These are phyloP conservation scores for Vollenhovia emeryi DNA, from an alignment of 1,140 invertebrate species.

Conservation along the genomic window DNA sequence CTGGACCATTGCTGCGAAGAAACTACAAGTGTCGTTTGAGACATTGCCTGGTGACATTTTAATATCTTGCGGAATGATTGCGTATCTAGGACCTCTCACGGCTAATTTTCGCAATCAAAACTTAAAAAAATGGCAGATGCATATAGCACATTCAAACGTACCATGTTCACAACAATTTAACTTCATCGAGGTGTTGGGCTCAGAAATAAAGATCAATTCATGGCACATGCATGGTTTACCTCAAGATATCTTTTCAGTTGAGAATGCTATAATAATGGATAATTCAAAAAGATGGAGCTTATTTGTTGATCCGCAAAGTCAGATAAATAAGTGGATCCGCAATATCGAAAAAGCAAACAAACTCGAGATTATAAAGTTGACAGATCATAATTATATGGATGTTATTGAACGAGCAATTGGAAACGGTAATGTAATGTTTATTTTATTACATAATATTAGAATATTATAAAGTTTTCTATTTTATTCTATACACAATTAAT, in stretches of 20 bases:
- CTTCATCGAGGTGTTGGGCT: constrained; percentile 86
- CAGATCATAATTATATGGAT: constrained; percentile 86
- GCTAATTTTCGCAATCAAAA: constrained; percentile 83
- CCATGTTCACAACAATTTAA: constrained; percentile 87
- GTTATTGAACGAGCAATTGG: constrained; percentile 87
- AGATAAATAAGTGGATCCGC: constrained; percentile 90
- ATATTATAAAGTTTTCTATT: background rate
- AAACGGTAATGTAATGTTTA: constrained; percentile 82
- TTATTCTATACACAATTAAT: background rate
- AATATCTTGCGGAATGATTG: constrained; percentile 88
- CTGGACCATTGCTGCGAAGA: constrained; percentile 87
- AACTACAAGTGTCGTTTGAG: constrained; percentile 86
- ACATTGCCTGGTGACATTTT: constrained; percentile 89
- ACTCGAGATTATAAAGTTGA: constrained; percentile 86
- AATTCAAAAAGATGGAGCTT: constrained; percentile 87
- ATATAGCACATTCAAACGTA: constrained; percentile 84
- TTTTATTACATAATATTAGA: background rate
- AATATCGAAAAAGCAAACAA: constrained; percentile 88
- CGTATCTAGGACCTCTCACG: constrained; percentile 89
- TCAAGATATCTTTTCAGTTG: constrained; percentile 88
- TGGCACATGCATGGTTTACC: constrained; percentile 90
- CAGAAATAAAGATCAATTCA: constrained; percentile 86
- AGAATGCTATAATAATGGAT: constrained; percentile 89
- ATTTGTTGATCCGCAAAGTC: constrained; percentile 90
- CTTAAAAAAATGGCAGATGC: constrained; percentile 85